Evolutionary conservation across 2,888 invertebrate species (phyloP).

Genomic region (Nomada ferruginata): DNA sequence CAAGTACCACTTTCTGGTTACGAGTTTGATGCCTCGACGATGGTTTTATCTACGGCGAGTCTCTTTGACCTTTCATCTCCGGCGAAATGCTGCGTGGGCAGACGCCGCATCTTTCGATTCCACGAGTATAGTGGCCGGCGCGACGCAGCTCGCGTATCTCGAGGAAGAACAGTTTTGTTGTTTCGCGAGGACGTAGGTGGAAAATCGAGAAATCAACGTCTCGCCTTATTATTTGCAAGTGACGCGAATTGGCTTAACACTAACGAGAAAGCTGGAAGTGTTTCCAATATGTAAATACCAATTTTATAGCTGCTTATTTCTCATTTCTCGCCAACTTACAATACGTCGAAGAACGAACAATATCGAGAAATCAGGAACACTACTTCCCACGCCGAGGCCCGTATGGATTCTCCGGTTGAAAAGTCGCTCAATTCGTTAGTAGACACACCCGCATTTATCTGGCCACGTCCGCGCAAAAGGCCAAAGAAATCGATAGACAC

Average conservation of each 20-base stretch:
- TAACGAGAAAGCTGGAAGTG: constrained; percentile 16
- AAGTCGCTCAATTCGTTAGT: constrained; percentile 64
- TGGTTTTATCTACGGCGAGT: background rate
- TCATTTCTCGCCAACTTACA: no score
- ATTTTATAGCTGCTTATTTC: no score
- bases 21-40: background rate
- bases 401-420: constrained; percentile 31
- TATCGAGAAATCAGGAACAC: constrained; percentile 29
- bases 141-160: constrained; percentile 17
- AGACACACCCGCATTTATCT: constrained; percentile 71
- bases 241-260: background rate
- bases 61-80: constrained; percentile 71
- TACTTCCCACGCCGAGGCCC: constrained; percentile 18
- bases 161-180: constrained; percentile 28
- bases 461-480: constrained; percentile 62
- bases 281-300: no score
- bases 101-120: constrained; percentile 34
- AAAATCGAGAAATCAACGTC: constrained; percentile 18
- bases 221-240: constrained; percentile 41
- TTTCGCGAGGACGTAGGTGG: constrained; percentile 40
- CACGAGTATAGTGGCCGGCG: background rate
- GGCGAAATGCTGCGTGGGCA: constrained; percentile 55
- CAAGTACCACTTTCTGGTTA: no score
- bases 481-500: constrained; percentile 71
- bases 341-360: background rate